Evolutionary conservation across 2,113 vertebrate genomes (phyloP).

Genomic region (Cyrtonyx montezumae): DNA sequence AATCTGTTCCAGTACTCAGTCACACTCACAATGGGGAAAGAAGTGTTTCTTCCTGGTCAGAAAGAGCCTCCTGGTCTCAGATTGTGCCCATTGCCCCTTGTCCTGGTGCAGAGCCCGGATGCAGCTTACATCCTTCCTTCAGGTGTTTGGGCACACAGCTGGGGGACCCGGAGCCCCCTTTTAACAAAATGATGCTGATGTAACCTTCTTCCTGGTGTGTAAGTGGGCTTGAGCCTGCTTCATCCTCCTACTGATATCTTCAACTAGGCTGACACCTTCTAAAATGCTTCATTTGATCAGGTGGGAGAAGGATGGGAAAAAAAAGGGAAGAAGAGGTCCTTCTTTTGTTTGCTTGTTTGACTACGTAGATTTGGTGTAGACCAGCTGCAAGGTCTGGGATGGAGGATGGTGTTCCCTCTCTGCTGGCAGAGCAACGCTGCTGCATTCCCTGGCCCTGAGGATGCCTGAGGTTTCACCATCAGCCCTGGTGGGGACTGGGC

Average conservation of each 20-base stretch:
- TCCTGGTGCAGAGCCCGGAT: background rate
- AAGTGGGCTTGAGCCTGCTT: background rate
- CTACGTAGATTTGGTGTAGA: background rate
- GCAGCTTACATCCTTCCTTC: background rate
- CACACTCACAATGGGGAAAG: background rate
- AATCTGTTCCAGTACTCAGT: background rate
- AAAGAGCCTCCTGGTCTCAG: background rate
- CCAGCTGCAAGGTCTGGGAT: background rate
- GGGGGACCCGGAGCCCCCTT: background rate
- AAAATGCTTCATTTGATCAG: rapidly evolving
- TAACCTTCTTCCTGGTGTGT: background rate
- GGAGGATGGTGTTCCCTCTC: rapidly evolving
- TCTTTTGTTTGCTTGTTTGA: background rate
- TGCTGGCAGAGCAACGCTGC: background rate
- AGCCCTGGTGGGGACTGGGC: background rate
- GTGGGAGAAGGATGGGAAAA: background rate
- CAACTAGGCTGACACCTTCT: background rate
- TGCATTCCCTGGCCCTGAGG: background rate
- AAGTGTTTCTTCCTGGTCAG: background rate
- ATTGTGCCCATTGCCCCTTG: background rate
- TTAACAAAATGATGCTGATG: background rate
- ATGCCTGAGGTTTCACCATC: background rate
- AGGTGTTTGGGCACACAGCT: background rate
- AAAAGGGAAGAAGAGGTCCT: background rate
- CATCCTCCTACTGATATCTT: background rate